These are phyloP conservation scores for Brachyrhaphis roseni DNA, from an alignment of 2,797 vertebrate species.

Conservation along the genomic window DNA sequence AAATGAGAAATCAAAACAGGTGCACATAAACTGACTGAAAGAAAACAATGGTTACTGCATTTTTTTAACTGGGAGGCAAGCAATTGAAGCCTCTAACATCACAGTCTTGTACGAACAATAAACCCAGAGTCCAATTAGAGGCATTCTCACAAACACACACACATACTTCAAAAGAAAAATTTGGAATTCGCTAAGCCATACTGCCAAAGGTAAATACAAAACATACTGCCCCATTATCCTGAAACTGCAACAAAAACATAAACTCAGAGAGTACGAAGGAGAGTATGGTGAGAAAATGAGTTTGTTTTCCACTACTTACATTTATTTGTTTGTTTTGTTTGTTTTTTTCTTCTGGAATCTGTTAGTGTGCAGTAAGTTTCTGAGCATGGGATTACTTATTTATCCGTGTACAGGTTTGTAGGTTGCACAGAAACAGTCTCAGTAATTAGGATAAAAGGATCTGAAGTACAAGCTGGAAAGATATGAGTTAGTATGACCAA, in stretches of 20 bases:
- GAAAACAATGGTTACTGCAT: constrained; percentile 17
- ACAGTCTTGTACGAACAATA: constrained; percentile 55
- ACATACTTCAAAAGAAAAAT: constrained; percentile 22
- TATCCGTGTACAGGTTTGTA: constrained; percentile 57
- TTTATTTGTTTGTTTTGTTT: constrained; percentile 60
- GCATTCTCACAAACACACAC: constrained; percentile 27
- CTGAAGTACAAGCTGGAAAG: constrained; percentile 33
- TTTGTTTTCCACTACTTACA: constrained; percentile 47
- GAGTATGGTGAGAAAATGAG: constrained; percentile 16
- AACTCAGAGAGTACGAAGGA: constrained; percentile 36
- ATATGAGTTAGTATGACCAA: neutral
- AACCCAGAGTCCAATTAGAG: constrained; percentile 55
- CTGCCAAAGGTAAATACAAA: constrained; percentile 72
- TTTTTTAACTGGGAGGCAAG: constrained; percentile 54
- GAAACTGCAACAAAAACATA: constrained; percentile 61
- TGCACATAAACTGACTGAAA: constrained; percentile 24
- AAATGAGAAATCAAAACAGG: constrained; percentile 3
- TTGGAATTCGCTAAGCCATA: constrained; percentile 52
- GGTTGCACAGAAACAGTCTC: constrained; percentile 8
- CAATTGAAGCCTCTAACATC: constrained; percentile 62
- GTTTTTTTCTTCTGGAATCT: constrained; percentile 52
- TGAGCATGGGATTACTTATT: constrained; percentile 77
- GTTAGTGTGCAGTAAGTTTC: constrained; percentile 69
- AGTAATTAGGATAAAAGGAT: constrained; percentile 8
- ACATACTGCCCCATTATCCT: constrained; percentile 58